Evolutionary conservation across 64 coral and sea anemone species (phyloP), one percentile per base, ranked within the genome.

Genomic region (Platygyra sinensis): DNA sequence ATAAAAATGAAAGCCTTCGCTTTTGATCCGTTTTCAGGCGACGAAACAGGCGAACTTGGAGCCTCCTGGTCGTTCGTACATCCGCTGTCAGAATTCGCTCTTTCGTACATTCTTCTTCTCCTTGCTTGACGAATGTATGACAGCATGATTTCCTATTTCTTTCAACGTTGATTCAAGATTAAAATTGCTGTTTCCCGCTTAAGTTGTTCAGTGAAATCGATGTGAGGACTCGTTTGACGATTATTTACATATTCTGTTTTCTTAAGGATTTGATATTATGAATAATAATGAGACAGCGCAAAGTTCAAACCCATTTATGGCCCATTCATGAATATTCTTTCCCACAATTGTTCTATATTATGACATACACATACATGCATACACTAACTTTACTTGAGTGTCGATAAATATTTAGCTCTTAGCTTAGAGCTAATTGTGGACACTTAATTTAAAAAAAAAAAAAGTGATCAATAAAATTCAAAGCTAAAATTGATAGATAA

Each of bases 1-100:
- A 78, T 78, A 87, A 24, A 92, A 92, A 73, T 87, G 90, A 39
- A 92, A 92, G n/a, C 90, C 90, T 79, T 92, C 90, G 32, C 74
- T 62, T 30, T 92, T 30, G 52, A 83, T 39, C 69, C 65, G 49
- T 92, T 76, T 79, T 83, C 59, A 65, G 81, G 51, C 15, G 90
- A 50, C 10, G 80, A 83, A 65, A 60, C 77, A 17, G 90, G 81
- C 17, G 90, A 86, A 27, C 57, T 92, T 62, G 73, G 59, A 18
- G 88, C 49, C 22, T 89, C 75, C 4, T 76, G 60, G 17, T 77
- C 88, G n/a, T 31, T 80, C 20, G 33, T 24, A 27, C 31, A 57
- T 64, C 71, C 51, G 52, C 20, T 63, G 89, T 74, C 72, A 52
- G 90, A 92, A 72, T 62, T 87, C 0, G 90, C 81, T 73, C 90